These are phyloP conservation scores for Todus mexicanus DNA, from an alignment of 2,797 vertebrate species.

Conservation along the genomic window DNA sequence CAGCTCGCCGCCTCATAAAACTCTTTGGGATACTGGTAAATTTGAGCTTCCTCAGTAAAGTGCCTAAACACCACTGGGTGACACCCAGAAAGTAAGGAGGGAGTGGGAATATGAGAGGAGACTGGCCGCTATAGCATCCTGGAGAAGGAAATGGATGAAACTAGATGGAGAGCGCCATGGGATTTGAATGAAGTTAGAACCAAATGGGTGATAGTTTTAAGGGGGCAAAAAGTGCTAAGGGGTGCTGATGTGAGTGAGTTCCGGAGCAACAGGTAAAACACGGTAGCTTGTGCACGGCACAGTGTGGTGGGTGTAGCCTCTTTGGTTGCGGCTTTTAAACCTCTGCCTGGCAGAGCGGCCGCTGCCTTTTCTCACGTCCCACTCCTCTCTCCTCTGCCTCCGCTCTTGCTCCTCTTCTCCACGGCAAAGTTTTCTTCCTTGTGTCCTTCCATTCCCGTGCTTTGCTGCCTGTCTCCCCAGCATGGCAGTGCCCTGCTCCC, in stretches of 20 bases:
- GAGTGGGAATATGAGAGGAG: neutral
- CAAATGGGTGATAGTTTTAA: accelerated
- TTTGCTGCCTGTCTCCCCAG: accelerated
- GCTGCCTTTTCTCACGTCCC: neutral
- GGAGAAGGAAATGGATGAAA: neutral
- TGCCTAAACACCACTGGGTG: neutral
- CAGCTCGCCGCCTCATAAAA: neutral
- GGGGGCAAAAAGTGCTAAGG: neutral
- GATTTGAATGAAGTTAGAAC: neutral
- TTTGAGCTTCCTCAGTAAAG: neutral
- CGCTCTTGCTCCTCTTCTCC: accelerated
- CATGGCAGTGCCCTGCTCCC: accelerated
- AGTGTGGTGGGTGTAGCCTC: neutral
- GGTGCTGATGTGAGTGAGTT: neutral
- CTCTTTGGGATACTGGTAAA: neutral
- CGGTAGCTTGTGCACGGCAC: neutral
- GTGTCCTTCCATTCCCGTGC: neutral
- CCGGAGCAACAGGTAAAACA: neutral
- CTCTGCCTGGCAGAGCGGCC: accelerated
- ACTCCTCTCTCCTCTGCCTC: neutral
- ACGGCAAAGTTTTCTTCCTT: neutral
- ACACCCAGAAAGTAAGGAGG: neutral
- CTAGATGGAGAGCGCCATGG: neutral
- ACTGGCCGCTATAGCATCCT: neutral
- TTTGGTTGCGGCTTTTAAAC: neutral